Conservation (phyloP, 92 coral and sea anemone species). For the Plumapathes pennacea region DNA sequence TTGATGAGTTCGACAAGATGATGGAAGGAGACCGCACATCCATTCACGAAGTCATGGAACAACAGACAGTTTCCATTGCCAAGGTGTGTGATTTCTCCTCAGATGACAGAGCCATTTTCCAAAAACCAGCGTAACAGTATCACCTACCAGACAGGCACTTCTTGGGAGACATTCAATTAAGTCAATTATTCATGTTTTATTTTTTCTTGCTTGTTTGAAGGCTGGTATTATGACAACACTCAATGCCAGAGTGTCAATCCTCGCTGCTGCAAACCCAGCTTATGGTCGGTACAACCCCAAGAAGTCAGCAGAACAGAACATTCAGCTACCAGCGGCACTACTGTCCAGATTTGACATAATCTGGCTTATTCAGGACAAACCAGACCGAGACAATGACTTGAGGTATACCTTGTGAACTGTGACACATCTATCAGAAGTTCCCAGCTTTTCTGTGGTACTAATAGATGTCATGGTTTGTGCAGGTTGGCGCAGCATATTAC, state of each 20-base stretch:
- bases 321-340: slow-evolving; percentile 97
- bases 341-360: slow-evolving; percentile 93
- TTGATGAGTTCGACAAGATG: slow-evolving; percentile 99
- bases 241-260: slow-evolving; percentile 95
- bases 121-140: too few relatives aligned
- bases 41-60: slow-evolving; percentile 99
- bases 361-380: slow-evolving; percentile 97
- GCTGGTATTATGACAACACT: slow-evolving; percentile 98
- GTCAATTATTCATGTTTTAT: neutral
- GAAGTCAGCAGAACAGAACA: slow-evolving; percentile 97
- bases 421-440: too few relatives aligned
- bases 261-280: slow-evolving; percentile 99
- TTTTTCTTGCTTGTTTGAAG: slow-evolving; percentile 22
- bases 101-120: too few relatives aligned
- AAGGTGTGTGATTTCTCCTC: slow-evolving; percentile 84
- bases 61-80: slow-evolving; percentile 95
- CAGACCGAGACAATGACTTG: slow-evolving; percentile 94
- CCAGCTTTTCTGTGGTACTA: neutral
- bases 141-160: too few relatives aligned
- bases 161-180: too few relatives aligned
- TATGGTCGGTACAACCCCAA: slow-evolving; percentile 98
- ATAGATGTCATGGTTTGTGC: neutral
- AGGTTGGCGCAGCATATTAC: slow-evolving; percentile 98
- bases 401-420: slow-evolving; percentile 35
- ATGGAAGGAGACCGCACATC: slow-evolving; percentile 97